Percentiles rank a stretch among this genome's conserved stretches.
Conservation (phyloP, 1,140 invertebrate species). For the Drosophila nannoptera region DNA sequence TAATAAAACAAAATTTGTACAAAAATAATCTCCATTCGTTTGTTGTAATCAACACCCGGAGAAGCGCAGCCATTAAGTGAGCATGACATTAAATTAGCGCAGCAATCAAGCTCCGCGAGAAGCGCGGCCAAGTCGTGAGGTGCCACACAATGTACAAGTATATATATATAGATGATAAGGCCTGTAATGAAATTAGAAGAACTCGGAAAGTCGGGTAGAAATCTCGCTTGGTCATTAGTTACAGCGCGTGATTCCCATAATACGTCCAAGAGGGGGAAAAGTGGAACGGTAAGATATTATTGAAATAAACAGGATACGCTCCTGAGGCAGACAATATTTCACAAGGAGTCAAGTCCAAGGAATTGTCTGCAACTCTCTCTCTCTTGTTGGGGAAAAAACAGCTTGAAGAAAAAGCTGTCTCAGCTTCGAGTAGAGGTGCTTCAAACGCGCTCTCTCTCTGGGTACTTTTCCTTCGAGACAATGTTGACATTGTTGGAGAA, state of each 20-base stretch:
- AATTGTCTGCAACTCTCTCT: too few relatives aligned
- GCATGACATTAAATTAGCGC: constrained; percentile 70
- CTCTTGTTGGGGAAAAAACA: too few relatives aligned
- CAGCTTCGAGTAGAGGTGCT: too few relatives aligned
- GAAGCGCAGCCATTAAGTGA: constrained; percentile 49
- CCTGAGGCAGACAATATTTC: not conserved
- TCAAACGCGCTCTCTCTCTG: not conserved
- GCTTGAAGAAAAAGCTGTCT: too few relatives aligned
- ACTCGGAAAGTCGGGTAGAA: constrained; percentile 36
- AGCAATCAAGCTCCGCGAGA: constrained; percentile 44
- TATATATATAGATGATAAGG: constrained; percentile 38
- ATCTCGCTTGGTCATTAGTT: constrained; percentile 61
- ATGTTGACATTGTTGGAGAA: too few relatives aligned
- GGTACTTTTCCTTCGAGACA: too few relatives aligned
- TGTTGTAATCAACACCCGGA: constrained; percentile 67
- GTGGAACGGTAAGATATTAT: constrained; percentile 6
- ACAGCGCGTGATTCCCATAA: constrained; percentile 60
- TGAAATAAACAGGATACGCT: constrained; percentile 7
- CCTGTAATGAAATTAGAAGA: constrained; percentile 69
- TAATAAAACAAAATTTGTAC: constrained; percentile 61
- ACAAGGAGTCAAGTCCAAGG: too few relatives aligned
- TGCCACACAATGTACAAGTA: not conserved
- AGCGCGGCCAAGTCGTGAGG: not conserved
- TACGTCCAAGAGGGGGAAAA: constrained; percentile 8
- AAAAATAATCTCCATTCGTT: constrained; percentile 48